Conservation (phyloP, 2,888 invertebrate species). For the Ennomos fuscantarius region DNA sequence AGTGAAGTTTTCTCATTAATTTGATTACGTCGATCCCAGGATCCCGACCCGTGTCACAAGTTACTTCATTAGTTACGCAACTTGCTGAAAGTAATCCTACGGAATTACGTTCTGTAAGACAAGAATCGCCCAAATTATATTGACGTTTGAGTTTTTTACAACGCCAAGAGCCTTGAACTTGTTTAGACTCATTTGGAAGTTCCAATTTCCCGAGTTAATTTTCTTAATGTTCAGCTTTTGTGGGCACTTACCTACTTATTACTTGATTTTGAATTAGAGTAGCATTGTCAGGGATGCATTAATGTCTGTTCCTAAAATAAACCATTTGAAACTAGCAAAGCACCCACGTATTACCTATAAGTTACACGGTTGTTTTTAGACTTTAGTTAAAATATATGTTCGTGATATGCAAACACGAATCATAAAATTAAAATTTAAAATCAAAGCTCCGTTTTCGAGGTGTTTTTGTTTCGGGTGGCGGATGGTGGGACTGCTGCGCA, state of each 20-base stretch:
- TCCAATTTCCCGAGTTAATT: constrained; percentile 20
- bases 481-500: constrained; percentile 23
- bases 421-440: constrained; percentile 26
- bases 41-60: constrained; percentile 83
- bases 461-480: constrained; percentile 37
- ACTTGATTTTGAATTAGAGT: constrained; percentile 32
- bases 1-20: constrained; percentile 85
- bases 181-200: constrained; percentile 9
- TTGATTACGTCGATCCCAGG: constrained; percentile 84
- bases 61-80: constrained; percentile 84
- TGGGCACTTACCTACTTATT: constrained; percentile 1
- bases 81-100: constrained; percentile 79
- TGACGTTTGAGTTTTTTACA: constrained; percentile 43
- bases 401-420: constrained; percentile 69
- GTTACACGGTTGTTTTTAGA: too few relatives aligned
- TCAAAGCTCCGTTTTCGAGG: constrained; percentile 29
- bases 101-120: constrained; percentile 80
- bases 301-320: too few relatives aligned
- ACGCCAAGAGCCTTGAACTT: constrained; percentile 15
- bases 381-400: constrained; percentile 54
- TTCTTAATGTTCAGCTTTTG: constrained; percentile 11
- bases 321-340: too few relatives aligned
- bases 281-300: constrained; percentile 9
- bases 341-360: too few relatives aligned
- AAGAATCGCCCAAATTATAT: constrained; percentile 73